Base-by-base conservation (phyloP, 2,888 invertebrate genomes). In the Leptopilina myrica region DNA sequence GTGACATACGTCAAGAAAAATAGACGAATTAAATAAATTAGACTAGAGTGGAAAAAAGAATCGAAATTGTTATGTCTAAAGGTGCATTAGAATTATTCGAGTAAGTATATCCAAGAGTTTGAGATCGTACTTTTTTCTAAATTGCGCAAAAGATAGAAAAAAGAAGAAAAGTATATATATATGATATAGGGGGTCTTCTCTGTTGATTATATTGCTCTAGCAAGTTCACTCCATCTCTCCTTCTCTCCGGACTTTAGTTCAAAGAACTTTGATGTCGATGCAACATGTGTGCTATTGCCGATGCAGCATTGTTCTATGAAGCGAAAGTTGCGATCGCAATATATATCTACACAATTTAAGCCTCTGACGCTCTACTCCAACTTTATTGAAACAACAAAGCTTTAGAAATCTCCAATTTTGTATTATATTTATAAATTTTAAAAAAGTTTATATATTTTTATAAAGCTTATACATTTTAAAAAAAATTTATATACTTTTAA, bases 261-360 rank as follows among this genome's bases (percentile, higher is more conserved):
- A 62, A 62, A 62, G 62, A 62, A 62, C 62, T 62, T 62, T 62
- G 62, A 62, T 62, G 62, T 62, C 62, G 62, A 62, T 62, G 62
- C 62, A 62, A 62, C 62, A 62, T 62, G 62, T 62, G 62, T 62
- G 62, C 15, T 62, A 62, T 62, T 62, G 62, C 62, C 20, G 62
- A 62, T 62, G 62, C 62, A 62, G 62, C 62, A 20, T 20, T 62
- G 59, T 59, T 59, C 59, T 62, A 62, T 62, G 62, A 8, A 62
- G 62, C 62, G 62, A 62, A 62, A 62, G 62, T 62, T 62, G 15
- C 20, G 15, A 62, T 62, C 62, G 62, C 62, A 62, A 62, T 62
- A 62, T 62, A 20, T 8, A 2, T 33, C 2, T 33, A 33, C 33
- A 33, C 62, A 62, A 20, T 62, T 62, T n/a, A 49, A 20, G 20